phyloP scores from a whole-genome alignment of 2,888 invertebrate species.

The Aphelenchoides bicaudatus region DNA sequence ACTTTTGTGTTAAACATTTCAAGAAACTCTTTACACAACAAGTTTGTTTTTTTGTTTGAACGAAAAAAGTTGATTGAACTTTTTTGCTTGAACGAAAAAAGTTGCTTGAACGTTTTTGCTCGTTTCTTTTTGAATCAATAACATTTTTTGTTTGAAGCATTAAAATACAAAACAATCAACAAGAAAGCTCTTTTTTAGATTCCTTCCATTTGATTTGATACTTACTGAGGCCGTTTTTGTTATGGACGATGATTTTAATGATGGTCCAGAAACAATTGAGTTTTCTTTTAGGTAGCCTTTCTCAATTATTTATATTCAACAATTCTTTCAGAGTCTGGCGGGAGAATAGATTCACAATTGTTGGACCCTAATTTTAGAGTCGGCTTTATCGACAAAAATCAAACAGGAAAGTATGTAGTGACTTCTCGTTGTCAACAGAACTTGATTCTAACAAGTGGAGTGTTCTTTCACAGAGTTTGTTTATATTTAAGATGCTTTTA shows the following conservation, averaged over 20 bases:
- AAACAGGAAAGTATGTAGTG: slow-evolving; percentile 92
- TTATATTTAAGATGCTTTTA: too few relatives aligned
- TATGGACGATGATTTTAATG: slow-evolving; percentile 94
- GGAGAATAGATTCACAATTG: slow-evolving; percentile 88
- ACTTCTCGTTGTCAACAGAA: slow-evolving; percentile 98
- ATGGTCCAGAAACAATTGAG: slow-evolving; percentile 93
- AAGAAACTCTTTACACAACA: slow-evolving; percentile 92
- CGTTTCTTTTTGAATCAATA: too few relatives aligned
- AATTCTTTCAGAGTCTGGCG: too few relatives aligned
- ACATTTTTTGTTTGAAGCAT: too few relatives aligned
- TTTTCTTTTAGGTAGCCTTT: slow-evolving; percentile 97
- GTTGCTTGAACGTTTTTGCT: too few relatives aligned
- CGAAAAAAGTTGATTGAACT: too few relatives aligned
- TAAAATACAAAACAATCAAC: too few relatives aligned
- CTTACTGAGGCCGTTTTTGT: slow-evolving; percentile 96
- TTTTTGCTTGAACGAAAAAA: too few relatives aligned
- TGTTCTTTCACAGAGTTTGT: slow-evolving; percentile 77
- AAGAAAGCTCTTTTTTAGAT: too few relatives aligned
- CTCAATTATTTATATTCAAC: too few relatives aligned
- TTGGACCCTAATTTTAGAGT: slow-evolving; percentile 95
- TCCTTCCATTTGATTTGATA: slow-evolving; percentile 87
- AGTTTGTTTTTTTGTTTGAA: too few relatives aligned
- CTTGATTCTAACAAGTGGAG: slow-evolving; percentile 84
- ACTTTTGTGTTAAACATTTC: slow-evolving; percentile 74
- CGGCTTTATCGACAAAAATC: slow-evolving; percentile 86